Conservation (phyloP, 1,140 invertebrate species). For the Cyclina sinensis region DNA sequence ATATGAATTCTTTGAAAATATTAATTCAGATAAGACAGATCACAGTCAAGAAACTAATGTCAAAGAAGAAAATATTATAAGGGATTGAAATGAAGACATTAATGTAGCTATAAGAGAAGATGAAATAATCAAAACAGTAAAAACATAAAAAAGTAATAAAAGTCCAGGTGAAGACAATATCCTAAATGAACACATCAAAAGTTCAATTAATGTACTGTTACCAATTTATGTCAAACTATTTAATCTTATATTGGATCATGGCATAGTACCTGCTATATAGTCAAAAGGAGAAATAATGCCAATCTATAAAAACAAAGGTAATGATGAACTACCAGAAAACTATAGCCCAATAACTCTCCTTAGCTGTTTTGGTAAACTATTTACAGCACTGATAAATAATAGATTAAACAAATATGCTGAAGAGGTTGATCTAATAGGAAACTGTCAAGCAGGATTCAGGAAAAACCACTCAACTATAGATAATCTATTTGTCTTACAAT, state of each 20-base stretch:
- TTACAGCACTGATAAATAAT: not conserved
- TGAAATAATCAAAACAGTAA: constrained; percentile 39
- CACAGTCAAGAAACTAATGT: not conserved
- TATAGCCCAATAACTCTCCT: not conserved
- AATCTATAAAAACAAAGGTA: not conserved
- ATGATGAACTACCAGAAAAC: not conserved
- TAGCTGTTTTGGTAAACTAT: not conserved
- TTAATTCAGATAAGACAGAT: not conserved
- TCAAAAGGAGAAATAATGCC: not conserved
- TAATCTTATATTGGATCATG: not conserved
- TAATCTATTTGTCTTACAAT: not conserved
- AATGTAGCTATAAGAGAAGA: constrained; percentile 24
- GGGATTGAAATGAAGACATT: constrained; percentile 20
- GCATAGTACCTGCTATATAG: not conserved
- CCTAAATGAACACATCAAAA: constrained; percentile 59
- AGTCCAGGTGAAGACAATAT: constrained; percentile 28
- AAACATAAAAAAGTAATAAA: constrained; percentile 41
- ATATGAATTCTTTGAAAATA: not conserved
- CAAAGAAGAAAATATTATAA: not conserved
- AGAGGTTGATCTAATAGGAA: not conserved
- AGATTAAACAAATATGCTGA: not conserved
- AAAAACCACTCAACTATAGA: not conserved
- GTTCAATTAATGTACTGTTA: constrained; percentile 37
- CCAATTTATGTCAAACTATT: constrained; percentile 40
- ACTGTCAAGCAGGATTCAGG: not conserved